Evolutionary conservation across 2,113 vertebrate genomes (phyloP), one percentile per base, ranked within the genome.

Genomic region (Phoxinus phoxinus): DNA sequence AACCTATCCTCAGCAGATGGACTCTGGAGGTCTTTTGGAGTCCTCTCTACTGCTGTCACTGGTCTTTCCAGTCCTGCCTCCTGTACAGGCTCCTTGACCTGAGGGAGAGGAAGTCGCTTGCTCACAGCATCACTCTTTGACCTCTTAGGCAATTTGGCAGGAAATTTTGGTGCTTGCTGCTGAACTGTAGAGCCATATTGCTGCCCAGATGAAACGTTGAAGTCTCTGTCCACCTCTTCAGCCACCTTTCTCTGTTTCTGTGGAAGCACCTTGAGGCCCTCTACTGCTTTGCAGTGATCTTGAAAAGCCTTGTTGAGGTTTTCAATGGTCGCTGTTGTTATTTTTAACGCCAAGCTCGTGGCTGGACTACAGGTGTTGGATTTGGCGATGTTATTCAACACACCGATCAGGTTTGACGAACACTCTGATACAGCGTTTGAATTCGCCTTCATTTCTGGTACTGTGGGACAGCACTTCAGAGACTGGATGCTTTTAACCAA

Each of bases 251-350:
- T 67, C 13, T 67, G 6, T 67, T 67, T 32, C 27, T 12, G 13
- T 32, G 63, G 63, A 51, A 4, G 13, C 17, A 15, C 17, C 63
- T 32, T 67, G 13, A 67, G 13, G 19, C 12, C 15, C 27, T 32
- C 7, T 0, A 3, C 30, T 17, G 32, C 63, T 3, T 8, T 32
- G 13, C 63, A 32, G 27, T 32, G 27, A 67, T 67, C 27, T 32
- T 67, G 63, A 67, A 67, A 67, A 32, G 63, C 63, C 63, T 67
- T 17, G 63, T 35, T 32, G 63, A 67, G 30, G 63, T 67, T 67
- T 67, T 9, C 63, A 67, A 67, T 32, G 30, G 63, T 67, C 30
- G 3, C 63, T 32, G 63, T 8, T 19, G 27, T 9, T 30, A 67
- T 30, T 67, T 32, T 67, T 32, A 67, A 32, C 0, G 63, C 63